Conservation (phyloP, 2,113 vertebrate genomes). For the Marmota flaviventris region DNA sequence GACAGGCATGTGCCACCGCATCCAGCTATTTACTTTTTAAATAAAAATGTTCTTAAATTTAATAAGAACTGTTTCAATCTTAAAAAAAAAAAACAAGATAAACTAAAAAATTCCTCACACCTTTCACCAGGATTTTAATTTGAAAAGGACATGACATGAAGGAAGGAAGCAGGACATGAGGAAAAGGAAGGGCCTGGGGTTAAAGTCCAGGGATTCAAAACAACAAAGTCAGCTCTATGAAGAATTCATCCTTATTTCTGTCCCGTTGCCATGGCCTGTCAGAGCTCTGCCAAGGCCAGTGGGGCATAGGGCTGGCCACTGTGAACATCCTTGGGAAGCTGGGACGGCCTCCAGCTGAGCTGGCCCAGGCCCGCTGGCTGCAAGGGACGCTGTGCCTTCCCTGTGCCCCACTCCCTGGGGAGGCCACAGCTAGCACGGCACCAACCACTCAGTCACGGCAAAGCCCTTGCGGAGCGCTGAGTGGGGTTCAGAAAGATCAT, state of each 20-base stretch:
- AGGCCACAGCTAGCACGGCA: not conserved
- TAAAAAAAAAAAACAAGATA: not conserved
- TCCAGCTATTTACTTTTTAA: not conserved
- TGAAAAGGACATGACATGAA: not conserved
- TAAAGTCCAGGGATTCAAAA: not conserved
- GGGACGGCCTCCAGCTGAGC: not conserved
- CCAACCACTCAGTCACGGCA: not conserved
- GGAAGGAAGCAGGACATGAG: not conserved
- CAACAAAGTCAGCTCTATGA: fast-evolving
- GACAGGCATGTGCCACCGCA: no score
- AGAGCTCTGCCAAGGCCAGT: not conserved
- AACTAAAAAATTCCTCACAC: not conserved
- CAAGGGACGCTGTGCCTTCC: not conserved
- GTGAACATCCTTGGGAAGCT: not conserved
- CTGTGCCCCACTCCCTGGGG: not conserved
- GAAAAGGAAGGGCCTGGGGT: not conserved
- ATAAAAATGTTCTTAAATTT: not conserved
- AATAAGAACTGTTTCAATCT: not conserved
- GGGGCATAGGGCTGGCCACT: not conserved
- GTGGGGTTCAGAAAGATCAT: not conserved
- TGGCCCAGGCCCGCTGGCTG: not conserved
- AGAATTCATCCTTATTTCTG: not conserved
- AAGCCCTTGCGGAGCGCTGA: not conserved
- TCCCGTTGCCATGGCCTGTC: not conserved
- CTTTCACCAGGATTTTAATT: not conserved